phyloP scores from a whole-genome alignment of 2,113 vertebrate species.

The Xerus inauris region DNA sequence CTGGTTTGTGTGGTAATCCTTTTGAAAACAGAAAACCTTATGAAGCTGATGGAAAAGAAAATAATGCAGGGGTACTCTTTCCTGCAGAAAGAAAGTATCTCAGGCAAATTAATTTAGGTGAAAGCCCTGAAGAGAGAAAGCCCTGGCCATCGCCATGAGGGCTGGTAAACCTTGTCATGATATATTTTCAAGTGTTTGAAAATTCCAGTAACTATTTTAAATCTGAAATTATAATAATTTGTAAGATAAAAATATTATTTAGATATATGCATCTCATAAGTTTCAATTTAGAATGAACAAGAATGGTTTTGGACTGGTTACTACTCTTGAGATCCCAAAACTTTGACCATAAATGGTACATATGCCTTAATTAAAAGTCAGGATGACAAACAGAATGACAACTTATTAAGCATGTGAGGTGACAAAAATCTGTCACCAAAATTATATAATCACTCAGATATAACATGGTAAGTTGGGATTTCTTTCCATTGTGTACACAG shows the following conservation, averaged over 20 bases:
- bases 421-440: neutral
- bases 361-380: neutral
- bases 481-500: conserved; percentile 49
- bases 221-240: conserved; percentile 8
- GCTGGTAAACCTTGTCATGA: neutral
- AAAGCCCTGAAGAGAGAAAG: neutral
- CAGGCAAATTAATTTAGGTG: neutral
- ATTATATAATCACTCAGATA: neutral
- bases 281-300: conserved; percentile 29
- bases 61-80: neutral
- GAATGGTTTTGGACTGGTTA: neutral
- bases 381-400: neutral
- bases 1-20: neutral
- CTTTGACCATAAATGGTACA: neutral
- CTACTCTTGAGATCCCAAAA: neutral
- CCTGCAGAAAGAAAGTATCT: neutral
- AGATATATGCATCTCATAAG: neutral
- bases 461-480: neutral
- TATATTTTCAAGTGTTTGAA: neutral
- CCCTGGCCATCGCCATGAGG: neutral
- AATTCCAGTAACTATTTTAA: neutral
- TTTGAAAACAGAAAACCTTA: neutral
- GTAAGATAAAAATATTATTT: neutral
- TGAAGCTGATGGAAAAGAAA: neutral
- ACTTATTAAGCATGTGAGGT: neutral